Base-by-base conservation (phyloP, 1,140 invertebrate genomes). In the Drosophila mayri region DNA sequence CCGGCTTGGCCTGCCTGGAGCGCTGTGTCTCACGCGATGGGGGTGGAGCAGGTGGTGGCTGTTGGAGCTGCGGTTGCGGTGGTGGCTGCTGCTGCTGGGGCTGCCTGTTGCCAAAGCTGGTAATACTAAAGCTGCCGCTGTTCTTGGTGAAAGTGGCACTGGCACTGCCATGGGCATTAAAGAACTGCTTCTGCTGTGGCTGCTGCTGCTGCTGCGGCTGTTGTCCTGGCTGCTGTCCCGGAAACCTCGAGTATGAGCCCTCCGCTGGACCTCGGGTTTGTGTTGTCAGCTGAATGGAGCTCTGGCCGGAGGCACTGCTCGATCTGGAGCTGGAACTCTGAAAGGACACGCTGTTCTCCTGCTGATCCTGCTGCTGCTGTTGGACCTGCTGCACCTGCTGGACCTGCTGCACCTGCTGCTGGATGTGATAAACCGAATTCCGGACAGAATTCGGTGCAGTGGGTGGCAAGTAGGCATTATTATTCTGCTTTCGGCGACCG, bases 381-480 rank as follows among this genome's bases (percentile, higher is more conserved):
- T 85, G 72, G 7, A 47, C 46, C 43, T 83, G 85, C 43, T 84
- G 86, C 40, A 81, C 81, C 46, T 80, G 74, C n/a, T 54, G 50
- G 0, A 49, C 47, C 40, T 83, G 85, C 47, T 84, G 87, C 47
- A 81, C 81, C 43, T 81, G 74, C 30, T 55, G 52, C 3, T 72
- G 65, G 22, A 79, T 76, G 73, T 92, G 86, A 40, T 88, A 84
- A 14, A 90, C 86, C 7, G 86, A 85, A 49, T 91, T 91, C 30
- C 90, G 77, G 1, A 73, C 60, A 30, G 59, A 49, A 30, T 70
- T 82, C 8, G 76, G 60, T 0, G 80, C 78, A 1, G 84, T 82
- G 6, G 92, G 92, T 16, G 92, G 92, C 44, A 92, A 63, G 52
- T 92, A 92, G 47, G 90, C 90, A 61, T 80, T 91, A 59, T 80